Evolutionary conservation across 2,797 vertebrate species (phyloP).

Genomic region (Selene dorsalis): DNA sequence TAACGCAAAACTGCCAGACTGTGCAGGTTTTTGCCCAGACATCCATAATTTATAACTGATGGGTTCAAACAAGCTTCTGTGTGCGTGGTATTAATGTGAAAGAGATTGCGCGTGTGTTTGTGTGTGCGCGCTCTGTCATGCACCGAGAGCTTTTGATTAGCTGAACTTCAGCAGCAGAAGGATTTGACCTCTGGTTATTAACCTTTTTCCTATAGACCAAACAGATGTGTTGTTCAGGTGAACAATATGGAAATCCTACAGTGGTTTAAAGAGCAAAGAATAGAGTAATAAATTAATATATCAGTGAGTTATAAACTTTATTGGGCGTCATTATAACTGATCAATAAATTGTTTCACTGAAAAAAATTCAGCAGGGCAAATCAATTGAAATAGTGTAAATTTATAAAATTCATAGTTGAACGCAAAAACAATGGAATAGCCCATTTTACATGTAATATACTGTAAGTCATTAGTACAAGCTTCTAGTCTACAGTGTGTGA

Average conservation of each 20-base stretch:
- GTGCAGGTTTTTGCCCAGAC: conserved; percentile 38
- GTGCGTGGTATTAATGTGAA: not conserved
- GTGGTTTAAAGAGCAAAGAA: too few species aligned
- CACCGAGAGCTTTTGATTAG: conserved; percentile 1
- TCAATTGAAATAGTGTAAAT: not conserved
- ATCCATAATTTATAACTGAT: conserved; percentile 39
- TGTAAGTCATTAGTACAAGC: too few species aligned
- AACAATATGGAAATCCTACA: not conserved
- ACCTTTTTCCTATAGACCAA: not conserved
- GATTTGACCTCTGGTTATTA: conserved; percentile 27
- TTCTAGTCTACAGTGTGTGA: not conserved
- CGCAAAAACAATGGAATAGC: not conserved
- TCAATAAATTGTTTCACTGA: too few species aligned
- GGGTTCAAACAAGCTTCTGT: conserved; percentile 8
- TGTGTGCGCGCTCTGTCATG: not conserved
- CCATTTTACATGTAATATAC: not conserved
- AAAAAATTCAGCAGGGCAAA: not conserved
- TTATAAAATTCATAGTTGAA: too few species aligned
- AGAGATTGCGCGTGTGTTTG: not conserved
- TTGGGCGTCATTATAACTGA: too few species aligned
- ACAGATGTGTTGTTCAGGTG: not conserved
- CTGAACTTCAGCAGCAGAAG: not conserved
- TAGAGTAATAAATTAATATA: not conserved
- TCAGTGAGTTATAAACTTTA: too few species aligned
- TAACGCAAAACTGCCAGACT: conserved; percentile 22